These are phyloP conservation scores for Caenorhabditis uteleia DNA, from an alignment of 2,888 invertebrate genomes.

Conservation along the genomic window DNA sequence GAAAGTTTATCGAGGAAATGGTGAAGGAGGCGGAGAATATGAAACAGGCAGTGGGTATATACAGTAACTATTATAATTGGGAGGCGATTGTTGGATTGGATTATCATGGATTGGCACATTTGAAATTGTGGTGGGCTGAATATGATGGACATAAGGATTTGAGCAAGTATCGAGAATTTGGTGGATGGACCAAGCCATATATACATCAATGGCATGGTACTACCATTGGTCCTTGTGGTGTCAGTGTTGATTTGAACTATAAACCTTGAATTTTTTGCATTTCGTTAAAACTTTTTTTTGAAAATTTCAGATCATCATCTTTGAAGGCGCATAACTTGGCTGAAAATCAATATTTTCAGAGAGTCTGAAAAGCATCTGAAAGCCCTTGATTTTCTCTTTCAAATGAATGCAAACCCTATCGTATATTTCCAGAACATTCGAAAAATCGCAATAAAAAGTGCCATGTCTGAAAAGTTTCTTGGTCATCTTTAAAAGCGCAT, in stretches of 20 bases:
- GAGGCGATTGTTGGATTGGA: conserved; percentile 46
- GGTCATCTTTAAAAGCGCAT: too few relatives aligned
- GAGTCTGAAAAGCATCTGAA: too few relatives aligned
- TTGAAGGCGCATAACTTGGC: too few relatives aligned
- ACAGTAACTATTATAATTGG: conserved; percentile 53
- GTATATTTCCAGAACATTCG: too few relatives aligned
- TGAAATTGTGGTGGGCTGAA: conserved; percentile 51
- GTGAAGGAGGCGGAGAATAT: conserved; percentile 10
- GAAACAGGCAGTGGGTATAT: conserved; percentile 37
- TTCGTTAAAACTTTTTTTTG: too few relatives aligned
- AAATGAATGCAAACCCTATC: too few relatives aligned
- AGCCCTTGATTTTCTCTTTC: too few relatives aligned
- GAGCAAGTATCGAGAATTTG: conserved; percentile 27
- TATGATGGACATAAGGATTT: conserved; percentile 36
- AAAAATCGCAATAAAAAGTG: too few relatives aligned
- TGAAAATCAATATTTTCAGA: too few relatives aligned
- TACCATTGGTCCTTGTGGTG: conserved; percentile 35
- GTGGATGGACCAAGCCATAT: conserved; percentile 39
- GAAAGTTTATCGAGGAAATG: conserved; percentile 44
- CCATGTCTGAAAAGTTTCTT: too few relatives aligned
- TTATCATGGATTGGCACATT: conserved; percentile 28
- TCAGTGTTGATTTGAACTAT: conserved; percentile 43
- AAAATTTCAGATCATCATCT: too few relatives aligned
- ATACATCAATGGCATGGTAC: conserved; percentile 42
- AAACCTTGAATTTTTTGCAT: neutral